Conservation (phyloP, 2,113 vertebrate species). For the Labeo catla region DNA sequence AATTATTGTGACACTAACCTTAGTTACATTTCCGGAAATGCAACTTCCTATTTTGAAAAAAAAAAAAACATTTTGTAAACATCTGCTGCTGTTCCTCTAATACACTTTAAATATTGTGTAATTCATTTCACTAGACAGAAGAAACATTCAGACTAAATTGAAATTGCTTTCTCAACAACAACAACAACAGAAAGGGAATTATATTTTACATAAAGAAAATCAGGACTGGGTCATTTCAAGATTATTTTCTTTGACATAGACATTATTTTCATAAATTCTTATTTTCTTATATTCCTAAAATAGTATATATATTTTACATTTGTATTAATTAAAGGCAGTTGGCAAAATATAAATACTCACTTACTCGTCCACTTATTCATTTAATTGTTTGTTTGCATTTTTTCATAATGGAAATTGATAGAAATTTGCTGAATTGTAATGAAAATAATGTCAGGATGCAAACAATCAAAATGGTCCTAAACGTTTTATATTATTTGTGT, state of each 20-base stretch:
- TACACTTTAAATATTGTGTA: conserved; percentile 3
- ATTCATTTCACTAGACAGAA: background rate
- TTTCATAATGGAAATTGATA: background rate
- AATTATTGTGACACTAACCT: background rate
- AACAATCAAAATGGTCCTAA: background rate
- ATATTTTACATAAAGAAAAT: background rate
- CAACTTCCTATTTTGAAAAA: background rate
- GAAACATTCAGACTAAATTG: background rate
- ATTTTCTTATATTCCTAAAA: background rate
- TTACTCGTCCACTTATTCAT: background rate
- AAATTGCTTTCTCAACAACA: background rate
- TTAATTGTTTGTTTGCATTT: background rate
- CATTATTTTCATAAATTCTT: background rate
- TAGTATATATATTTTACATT: background rate
- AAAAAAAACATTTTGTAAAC: background rate
- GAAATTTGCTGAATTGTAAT: background rate
- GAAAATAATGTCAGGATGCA: background rate
- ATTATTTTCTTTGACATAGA: background rate
- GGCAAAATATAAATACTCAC: background rate
- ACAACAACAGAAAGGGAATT: background rate
- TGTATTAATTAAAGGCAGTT: background rate
- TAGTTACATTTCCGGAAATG: background rate
- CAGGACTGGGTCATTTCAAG: background rate
- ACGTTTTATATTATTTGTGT: background rate
- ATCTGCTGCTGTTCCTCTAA: background rate